These are phyloP conservation scores for Tenualosa thibaudeaui DNA, from an alignment of 2,797 vertebrate genomes.

Conservation along the genomic window DNA sequence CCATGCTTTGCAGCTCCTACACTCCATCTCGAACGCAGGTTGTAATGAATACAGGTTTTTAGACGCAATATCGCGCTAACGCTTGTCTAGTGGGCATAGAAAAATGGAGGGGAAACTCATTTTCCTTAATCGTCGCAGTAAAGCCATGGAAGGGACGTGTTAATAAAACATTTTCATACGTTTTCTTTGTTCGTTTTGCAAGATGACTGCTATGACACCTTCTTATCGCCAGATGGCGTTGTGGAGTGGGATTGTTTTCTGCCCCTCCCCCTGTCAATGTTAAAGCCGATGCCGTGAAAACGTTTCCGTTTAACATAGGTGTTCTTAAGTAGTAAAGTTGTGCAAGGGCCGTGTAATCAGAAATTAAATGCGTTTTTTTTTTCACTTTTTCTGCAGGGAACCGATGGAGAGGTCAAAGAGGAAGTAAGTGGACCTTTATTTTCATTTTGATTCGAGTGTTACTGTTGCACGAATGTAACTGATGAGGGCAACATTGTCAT, in stretches of 20 bases:
- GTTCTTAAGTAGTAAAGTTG: neutral
- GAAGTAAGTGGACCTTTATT: conserved; percentile 66
- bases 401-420: conserved; percentile 75
- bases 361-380: neutral
- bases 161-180: conserved; percentile 51
- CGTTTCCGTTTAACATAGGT: conserved; percentile 37
- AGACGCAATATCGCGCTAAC: conserved; percentile 22
- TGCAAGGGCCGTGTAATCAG: neutral
- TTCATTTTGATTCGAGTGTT: neutral
- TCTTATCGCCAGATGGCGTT: conserved; percentile 75
- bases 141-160: conserved; percentile 36
- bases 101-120: conserved; percentile 52
- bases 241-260: conserved; percentile 51
- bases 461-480: neutral
- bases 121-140: conserved; percentile 29
- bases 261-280: conserved; percentile 54
- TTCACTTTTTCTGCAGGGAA: conserved; percentile 59
- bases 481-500: neutral
- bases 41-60: conserved; percentile 50
- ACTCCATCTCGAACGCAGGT: conserved; percentile 49
- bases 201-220: conserved; percentile 71
- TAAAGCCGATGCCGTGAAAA: conserved; percentile 41
- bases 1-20: conserved; percentile 59
- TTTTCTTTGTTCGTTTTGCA: conserved; percentile 70
- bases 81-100: conserved; percentile 18